Evolutionary conservation across 2,888 invertebrate genomes (phyloP).

Genomic region (Pollenia angustigena): DNA sequence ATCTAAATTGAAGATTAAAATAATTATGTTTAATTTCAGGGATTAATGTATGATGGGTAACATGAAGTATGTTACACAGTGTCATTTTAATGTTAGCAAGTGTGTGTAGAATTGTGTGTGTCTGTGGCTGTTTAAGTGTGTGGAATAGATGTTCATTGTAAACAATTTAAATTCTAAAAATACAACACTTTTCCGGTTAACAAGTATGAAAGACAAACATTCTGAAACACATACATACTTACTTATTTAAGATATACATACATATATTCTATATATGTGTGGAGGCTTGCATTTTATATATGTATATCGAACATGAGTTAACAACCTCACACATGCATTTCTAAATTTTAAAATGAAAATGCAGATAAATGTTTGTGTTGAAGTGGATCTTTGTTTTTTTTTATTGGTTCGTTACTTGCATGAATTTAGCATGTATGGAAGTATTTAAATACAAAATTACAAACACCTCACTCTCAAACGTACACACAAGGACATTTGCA

Average conservation of each 20-base stretch:
- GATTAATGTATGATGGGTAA: conserved; percentile 49
- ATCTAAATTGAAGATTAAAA: conserved; percentile 33
- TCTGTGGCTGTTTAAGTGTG: too few relatives aligned
- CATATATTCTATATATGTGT: too few relatives aligned
- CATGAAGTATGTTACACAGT: neutral
- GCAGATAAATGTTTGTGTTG: conserved; percentile 47
- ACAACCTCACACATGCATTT: conserved; percentile 42
- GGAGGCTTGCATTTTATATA: too few relatives aligned
- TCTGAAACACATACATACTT: neutral
- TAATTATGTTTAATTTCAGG: conserved; percentile 35
- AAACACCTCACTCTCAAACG: neutral
- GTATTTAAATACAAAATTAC: conserved; percentile 26
- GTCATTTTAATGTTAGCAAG: too few relatives aligned
- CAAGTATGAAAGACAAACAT: neutral
- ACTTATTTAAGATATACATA: too few relatives aligned
- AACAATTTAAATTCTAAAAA: conserved; percentile 70
- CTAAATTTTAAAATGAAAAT: conserved; percentile 23
- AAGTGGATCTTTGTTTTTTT: conserved; percentile 47
- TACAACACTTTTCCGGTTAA: conserved; percentile 69
- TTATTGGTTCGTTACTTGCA: conserved; percentile 47
- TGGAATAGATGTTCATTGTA: conserved; percentile 60
- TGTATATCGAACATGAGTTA: conserved; percentile 25
- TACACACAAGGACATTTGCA: conserved; percentile 16
- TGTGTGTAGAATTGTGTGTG: neutral
- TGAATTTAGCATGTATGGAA: conserved; percentile 33